Base-by-base conservation (phyloP, 1,140 invertebrate genomes). In the Bombus vancouverensis region DNA sequence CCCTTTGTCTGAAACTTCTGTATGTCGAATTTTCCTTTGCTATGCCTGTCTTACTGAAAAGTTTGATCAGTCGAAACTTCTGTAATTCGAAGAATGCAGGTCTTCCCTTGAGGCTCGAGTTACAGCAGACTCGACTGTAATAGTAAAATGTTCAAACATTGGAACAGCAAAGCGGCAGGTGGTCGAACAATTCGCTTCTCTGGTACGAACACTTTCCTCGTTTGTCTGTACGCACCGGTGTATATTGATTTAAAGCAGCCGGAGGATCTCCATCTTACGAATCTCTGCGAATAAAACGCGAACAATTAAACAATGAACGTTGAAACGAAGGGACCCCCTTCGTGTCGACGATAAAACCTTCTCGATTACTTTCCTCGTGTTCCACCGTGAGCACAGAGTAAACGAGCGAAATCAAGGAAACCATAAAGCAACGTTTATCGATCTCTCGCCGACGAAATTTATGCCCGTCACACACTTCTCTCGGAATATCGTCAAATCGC, bases 361-460 rank as follows among this genome's bases (percentile, higher is more conserved):
- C 44, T 22, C 32, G 25, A 70, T 53, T 53, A 25, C 42, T 13
- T 53, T n/a, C 10, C 44, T 32, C 59, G 66, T 22, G 66, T 53
- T 37, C 34, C 42, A 5, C 2, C 47, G 39, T 28, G 57, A 4
- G 6, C 53, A 32, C 22, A 13, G 75, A 28, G 9, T 18, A 42
- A 42, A 78, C 28, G 8, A 25, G 37, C 12, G 25, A 57, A 57
- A 80, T 57, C 34, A n/a, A 53, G 44, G 37, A 42, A n/a, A 8
- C 84, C 79, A 74, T 86, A 86, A 86, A 81, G 84, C 71, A 81
- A 57, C 70, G 84, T 81, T 81, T 86, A 86, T 81, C 78, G 70
- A 86, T 81, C 78, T 86, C 47, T n/a, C 37, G 71, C 62, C 32
- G 22, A n/a, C 25, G 59, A 53, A 81, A 85, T 81, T 81, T 85